Evolutionary conservation across 2,113 vertebrate genomes (phyloP), one percentile per base, ranked within the genome.

Genomic region (Trematocara macrostoma): DNA sequence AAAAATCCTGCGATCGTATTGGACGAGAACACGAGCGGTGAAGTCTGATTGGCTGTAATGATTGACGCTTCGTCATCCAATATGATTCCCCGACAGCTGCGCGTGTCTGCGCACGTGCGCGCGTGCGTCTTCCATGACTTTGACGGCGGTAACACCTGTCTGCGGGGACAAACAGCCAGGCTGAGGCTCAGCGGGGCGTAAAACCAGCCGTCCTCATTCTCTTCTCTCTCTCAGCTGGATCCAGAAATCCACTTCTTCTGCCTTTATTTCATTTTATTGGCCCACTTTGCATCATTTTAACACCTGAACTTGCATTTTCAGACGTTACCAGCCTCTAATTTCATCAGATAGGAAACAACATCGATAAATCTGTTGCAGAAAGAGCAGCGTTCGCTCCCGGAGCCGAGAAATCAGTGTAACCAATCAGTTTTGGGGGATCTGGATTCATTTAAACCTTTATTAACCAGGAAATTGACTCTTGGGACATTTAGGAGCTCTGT

Each of bases 11-110:
- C 1, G 1, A 29, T 45, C 0, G 15, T 45, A 61, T 90, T 90
- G 71, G 88, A 49, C 11, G 10, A n/a, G 11, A 31, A 76, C 2
- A 2, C 23, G 11, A 56, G 14, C 64, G 31, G 55, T 2, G 12
- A 79, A 18, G 40, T 23, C 38, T 57, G 89, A 85, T 85, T 83
- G 86, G 86, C 18, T 15, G 64, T n/a, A 11, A 83, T 76, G 89
- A 85, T 49, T 53, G 81, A 81, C 8, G 55, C 83, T 11, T 64
- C 4, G 7, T 80, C 74, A 83, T 76, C 61, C 61, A 76, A 9
- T 56, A 59, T 14, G 40, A 87, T 59, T 47, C 38, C 16, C 40
- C 1, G 57, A 74, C 80, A 83, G 83, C 57, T 12, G 10, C 20
- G 59, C 10, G 18, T 3, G 34, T 64, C 31, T 38, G 59, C 2